Evolutionary conservation across 2,888 invertebrate species (phyloP).

Genomic region (Cheiracanthium punctorium): DNA sequence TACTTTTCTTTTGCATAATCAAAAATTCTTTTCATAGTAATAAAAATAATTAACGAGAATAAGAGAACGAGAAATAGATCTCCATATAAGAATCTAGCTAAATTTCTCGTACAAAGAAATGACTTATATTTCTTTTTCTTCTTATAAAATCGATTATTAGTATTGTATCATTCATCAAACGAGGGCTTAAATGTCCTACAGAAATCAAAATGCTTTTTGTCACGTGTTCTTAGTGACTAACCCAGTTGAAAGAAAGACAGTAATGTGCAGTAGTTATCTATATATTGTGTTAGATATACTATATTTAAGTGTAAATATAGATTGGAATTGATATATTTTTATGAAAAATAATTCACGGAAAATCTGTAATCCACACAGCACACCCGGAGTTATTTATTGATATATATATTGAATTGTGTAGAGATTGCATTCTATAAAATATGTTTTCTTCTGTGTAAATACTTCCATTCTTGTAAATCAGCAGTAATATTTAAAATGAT

Average conservation of each 20-base stretch:
- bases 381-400: conserved; percentile 51
- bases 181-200: conserved; percentile 10
- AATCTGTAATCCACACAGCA: conserved; percentile 30
- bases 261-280: conserved; percentile 39
- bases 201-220: conserved; percentile 53
- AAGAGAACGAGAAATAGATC: too few species aligned
- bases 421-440: background rate
- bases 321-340: conserved; percentile 59
- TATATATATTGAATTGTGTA: conserved; percentile 26
- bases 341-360: conserved; percentile 39
- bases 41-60: too few species aligned
- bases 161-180: background rate
- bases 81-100: too few species aligned
- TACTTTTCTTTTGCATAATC: too few species aligned
- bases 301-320: conserved; percentile 53
- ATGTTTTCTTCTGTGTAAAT: conserved; percentile 24
- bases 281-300: conserved; percentile 49
- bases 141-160: background rate
- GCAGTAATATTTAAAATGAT: conserved; percentile 2
- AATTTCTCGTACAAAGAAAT: too few species aligned
- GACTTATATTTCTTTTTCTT: too few species aligned
- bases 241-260: conserved; percentile 43
- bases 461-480: conserved; percentile 12
- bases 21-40: too few species aligned
- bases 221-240: conserved; percentile 19